These are phyloP conservation scores for Shinisaurus crocodilurus DNA, from an alignment of 2,113 vertebrate genomes.

Conservation along the genomic window DNA sequence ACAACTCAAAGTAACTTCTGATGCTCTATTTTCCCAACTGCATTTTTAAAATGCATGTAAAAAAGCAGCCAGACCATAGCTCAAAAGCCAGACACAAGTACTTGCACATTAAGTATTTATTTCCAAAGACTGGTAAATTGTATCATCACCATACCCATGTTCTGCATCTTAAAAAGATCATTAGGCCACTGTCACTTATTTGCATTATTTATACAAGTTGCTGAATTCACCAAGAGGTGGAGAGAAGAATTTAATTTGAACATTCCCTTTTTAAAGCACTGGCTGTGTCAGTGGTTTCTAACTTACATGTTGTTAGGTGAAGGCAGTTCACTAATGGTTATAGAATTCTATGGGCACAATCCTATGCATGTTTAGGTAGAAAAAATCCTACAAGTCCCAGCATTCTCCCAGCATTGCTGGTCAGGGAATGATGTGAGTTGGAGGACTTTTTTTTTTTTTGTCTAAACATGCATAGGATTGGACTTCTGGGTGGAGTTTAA, in stretches of 20 bases:
- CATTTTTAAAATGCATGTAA: not conserved
- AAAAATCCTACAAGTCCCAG: too few species aligned
- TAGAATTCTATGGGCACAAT: too few species aligned
- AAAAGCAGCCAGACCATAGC: not conserved
- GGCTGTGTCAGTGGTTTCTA: not conserved
- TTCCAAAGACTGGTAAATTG: not conserved
- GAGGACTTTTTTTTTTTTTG: too few species aligned
- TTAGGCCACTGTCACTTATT: not conserved
- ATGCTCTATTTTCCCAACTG: not conserved
- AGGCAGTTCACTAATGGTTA: too few species aligned
- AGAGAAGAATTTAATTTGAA: not conserved
- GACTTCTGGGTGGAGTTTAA: too few species aligned
- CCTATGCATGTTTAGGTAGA: too few species aligned
- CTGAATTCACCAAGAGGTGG: not conserved
- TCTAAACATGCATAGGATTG: too few species aligned
- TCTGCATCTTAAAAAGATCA: not conserved
- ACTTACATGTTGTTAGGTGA: not conserved
- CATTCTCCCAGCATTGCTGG: too few species aligned
- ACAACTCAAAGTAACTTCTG: not conserved
- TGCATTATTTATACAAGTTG: not conserved
- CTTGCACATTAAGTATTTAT: not conserved
- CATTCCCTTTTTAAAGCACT: too few species aligned
- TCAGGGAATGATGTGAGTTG: too few species aligned
- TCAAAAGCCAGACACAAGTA: not conserved
- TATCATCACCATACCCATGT: not conserved